These are phyloP conservation scores for Spisula subtruncata DNA, from an alignment of 2,888 invertebrate species.

Conservation along the genomic window DNA sequence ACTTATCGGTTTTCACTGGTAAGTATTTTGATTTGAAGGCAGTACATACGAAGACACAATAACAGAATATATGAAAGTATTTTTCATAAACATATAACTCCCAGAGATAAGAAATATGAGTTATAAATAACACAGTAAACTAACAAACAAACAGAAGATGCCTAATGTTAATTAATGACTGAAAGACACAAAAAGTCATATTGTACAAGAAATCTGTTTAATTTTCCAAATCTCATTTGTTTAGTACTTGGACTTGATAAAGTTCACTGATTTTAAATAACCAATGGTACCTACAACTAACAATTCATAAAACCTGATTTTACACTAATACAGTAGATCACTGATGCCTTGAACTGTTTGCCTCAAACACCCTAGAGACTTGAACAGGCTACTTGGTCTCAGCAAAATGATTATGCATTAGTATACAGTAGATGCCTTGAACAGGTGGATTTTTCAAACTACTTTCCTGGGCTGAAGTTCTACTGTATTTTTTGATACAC, in stretches of 20 bases:
- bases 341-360: no score
- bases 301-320: no score
- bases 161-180: background rate
- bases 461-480: no score
- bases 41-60: background rate
- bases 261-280: background rate
- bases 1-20: background rate
- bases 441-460: no score
- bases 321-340: no score
- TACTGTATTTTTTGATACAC: no score
- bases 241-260: background rate
- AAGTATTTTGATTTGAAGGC: background rate
- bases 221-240: no score
- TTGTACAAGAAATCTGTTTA: background rate
- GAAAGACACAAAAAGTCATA: background rate
- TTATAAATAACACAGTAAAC: background rate
- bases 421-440: no score
- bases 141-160: background rate
- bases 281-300: background rate
- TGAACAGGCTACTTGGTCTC: no score
- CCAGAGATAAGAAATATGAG: slow-evolving; percentile 2
- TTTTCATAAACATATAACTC: background rate
- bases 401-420: no score
- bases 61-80: background rate
- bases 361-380: no score